Base-by-base conservation (phyloP, 2,113 vertebrate genomes). In the Holacanthus passer region DNA sequence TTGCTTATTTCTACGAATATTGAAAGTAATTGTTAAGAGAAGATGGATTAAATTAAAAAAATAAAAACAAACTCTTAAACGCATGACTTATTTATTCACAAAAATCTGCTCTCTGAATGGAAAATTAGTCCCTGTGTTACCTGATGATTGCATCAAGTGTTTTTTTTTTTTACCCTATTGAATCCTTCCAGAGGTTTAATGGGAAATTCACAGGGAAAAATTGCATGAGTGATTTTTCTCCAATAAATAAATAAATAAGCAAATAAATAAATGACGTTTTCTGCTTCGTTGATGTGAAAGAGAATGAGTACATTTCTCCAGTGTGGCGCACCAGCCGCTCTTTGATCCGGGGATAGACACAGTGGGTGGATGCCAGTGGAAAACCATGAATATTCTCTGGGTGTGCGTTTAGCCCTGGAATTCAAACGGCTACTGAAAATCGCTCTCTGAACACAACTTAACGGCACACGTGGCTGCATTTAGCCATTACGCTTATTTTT, bases 71-170 rank as follows among this genome's bases (percentile, higher is more conserved):
- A 53, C 12, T 68, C 35, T 19, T 59, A 71, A 81, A 62, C 32
- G 29, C 32, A 79, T 68, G 45, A 71, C 22, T 71, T 72, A 52
- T 37, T 76, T 77, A 73, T 63, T 77, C 67, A 31, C 32, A 31
- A 37, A 80, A 73, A 58, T 27, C 22, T 43, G 17, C 29, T 66
- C 39, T 52, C 32, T 58, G 45, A 87, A 69, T 62, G 70, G 72
- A 66, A 66, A 71, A 81, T 67, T 47, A 63, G 47, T 66, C 22
- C 12, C 11, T 55, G n/a, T 68, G 69, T 89, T 83, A 90, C 75
- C 75, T 79, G 47, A 52, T 82, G 65, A 70, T 89, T 89, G 60
- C 85, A 84, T 86, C 77, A 82, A 70, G 73, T 70, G 64, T 41
- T 11, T 41, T 86, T 20, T 32, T 60, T 75, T 41, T 73, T 31